phyloP scores from a whole-genome alignment of 2,888 invertebrate genomes.

The Criorhina ranunculi region DNA sequence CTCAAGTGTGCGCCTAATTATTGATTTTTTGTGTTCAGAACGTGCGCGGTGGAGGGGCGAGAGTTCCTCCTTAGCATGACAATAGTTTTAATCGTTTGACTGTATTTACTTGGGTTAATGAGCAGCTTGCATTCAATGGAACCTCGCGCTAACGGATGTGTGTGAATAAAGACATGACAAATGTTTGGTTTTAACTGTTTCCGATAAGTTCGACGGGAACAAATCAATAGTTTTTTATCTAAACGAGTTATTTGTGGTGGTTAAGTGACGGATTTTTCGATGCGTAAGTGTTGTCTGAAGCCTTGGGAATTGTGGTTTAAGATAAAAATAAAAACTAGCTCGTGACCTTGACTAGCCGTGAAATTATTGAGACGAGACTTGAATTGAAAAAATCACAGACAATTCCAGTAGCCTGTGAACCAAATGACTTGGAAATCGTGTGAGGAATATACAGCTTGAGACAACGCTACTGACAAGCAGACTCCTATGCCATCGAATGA shows the following conservation, averaged over 20 bases:
- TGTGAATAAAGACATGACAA: constrained; percentile 8
- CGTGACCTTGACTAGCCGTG: no score
- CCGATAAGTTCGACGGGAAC: constrained; percentile 9
- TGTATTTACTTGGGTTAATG: constrained; percentile 74
- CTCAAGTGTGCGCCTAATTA: constrained; percentile 75
- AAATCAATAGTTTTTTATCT: constrained; percentile 67
- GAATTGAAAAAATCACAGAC: no score
- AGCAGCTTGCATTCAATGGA: constrained; percentile 66
- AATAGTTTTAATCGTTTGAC: constrained; percentile 59
- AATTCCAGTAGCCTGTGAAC: no score
- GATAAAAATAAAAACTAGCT: no score
- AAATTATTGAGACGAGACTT: no score
- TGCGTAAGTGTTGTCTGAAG: neutral
- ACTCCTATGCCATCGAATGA: no score
- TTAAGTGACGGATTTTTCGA: neutral
- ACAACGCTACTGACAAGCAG: no score
- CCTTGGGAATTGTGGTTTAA: no score
- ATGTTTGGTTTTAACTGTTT: constrained; percentile 25
- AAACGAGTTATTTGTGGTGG: constrained; percentile 37
- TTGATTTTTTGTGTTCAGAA: constrained; percentile 51
- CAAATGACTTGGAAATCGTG: no score
- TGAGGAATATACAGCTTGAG: no score
- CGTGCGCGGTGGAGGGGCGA: neutral
- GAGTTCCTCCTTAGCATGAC: constrained; percentile 35
- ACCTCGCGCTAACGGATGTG: constrained; percentile 25